Conservation (phyloP, 2,888 invertebrate genomes). For the Eupithecia pulchellata region DNA sequence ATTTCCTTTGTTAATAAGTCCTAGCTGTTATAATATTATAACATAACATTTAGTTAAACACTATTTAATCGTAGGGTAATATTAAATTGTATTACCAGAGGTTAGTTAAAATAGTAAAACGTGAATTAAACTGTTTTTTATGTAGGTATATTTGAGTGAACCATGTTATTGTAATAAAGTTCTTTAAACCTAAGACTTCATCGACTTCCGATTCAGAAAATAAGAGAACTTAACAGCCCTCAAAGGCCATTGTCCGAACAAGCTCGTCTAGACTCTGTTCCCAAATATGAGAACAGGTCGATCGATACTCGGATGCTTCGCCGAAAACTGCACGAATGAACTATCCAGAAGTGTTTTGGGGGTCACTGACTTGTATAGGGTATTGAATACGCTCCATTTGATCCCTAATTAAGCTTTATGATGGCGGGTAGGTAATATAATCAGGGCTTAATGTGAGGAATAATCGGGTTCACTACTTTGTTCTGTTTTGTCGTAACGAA, state of each 20-base stretch:
- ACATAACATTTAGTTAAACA: too few species aligned
- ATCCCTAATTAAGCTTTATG: conserved; percentile 15
- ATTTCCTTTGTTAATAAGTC: too few species aligned
- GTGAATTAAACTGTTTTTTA: too few species aligned
- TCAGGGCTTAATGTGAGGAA: background rate
- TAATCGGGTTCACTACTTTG: background rate
- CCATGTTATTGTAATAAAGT: too few species aligned
- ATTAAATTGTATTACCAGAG: too few species aligned
- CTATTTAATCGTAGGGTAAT: too few species aligned
- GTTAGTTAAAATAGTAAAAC: too few species aligned
- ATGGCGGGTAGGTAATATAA: conserved; percentile 9
- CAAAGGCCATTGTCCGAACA: conserved; percentile 4
- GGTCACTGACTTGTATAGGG: conserved; percentile 5
- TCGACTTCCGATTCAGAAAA: background rate
- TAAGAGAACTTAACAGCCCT: background rate
- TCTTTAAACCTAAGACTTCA: too few species aligned
- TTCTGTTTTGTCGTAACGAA: background rate
- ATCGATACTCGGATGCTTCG: conserved; percentile 1
- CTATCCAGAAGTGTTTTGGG: background rate
- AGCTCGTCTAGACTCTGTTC: conserved; percentile 1
- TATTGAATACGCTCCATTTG: conserved; percentile 11
- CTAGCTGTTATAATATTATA: too few species aligned
- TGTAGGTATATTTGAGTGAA: too few species aligned
- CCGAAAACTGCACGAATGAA: background rate
- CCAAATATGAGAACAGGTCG: background rate